Base-by-base conservation (phyloP, 2,888 invertebrate genomes). In the Patella ulyssiponensis region DNA sequence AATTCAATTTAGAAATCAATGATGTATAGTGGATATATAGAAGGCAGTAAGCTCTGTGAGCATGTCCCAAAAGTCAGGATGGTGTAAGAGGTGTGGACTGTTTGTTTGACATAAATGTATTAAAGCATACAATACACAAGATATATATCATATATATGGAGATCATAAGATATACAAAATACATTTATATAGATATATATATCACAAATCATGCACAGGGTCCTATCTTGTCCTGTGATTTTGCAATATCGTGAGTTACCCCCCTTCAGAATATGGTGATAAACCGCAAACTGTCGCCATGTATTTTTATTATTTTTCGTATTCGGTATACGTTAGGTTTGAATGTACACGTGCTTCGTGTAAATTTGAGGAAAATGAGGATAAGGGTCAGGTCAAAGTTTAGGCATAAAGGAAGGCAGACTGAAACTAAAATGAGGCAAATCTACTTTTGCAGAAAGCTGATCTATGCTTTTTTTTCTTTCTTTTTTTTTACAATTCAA, bases 311-410 rank as follows among this genome's bases (percentile, higher is more conserved):
- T 9, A 9, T 44, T 44, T 44, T 44, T 44, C 44, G 9, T 44
- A 44, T 44, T 44, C 44, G 44, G 44, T 44, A 9, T 44, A 44
- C 44, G 44, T 64, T 23, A 64, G 64, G 64, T 64, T 64, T 23
- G 20, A 20, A 77, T 84, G 86, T 84, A 84, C 85, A 84, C 85
- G 83, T 83, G 82, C 81, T 84, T 85, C 85, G 84, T 83, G 80
- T 80, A 80, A 80, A 80, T 80, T 64, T 64, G 20, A 64, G 64
- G 64, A 64, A 64, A 11, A 9, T 44, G 44, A 64, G 64, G 64
- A 64, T 12, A 23, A 64, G 64, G 64, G 23, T 64, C 64, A 64
- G 23, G 64, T 64, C 44, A 44, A 44, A 44, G 64, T 64, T 23
- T 23, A 64, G 64, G 64, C 64, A 23, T 44, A 44, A 64, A 64